Percentiles rank a stretch among this genome's conserved stretches.
phyloP scores from a whole-genome alignment of 1,140 invertebrate genomes.

The Periplaneta americana region DNA sequence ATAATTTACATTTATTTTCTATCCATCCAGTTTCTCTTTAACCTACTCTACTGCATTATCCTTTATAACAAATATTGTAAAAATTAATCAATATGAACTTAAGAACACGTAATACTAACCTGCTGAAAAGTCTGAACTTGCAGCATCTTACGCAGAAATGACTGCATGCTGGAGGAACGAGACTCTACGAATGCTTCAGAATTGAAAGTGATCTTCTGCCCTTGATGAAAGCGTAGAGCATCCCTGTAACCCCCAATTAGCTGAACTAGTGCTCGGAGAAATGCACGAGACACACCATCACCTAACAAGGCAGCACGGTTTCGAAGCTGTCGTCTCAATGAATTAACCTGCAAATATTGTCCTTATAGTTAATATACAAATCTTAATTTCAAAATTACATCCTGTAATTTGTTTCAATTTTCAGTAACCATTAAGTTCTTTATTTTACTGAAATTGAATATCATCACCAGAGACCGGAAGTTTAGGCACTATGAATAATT shows the following conservation, averaged over 20 bases:
- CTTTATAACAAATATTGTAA: neutral
- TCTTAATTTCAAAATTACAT: too few relatives aligned
- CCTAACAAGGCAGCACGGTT: conserved; percentile 67
- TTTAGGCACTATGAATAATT: too few relatives aligned
- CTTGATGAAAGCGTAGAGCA: conserved; percentile 75
- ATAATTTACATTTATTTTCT: conserved; percentile 4
- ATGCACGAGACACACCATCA: conserved; percentile 85
- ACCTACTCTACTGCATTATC: too few relatives aligned
- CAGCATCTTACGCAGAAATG: conserved; percentile 85
- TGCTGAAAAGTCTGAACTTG: conserved; percentile 93
- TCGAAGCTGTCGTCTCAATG: conserved; percentile 63
- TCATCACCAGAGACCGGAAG: too few relatives aligned
- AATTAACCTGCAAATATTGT: conserved; percentile 56
- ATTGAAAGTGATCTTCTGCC: conserved; percentile 80
- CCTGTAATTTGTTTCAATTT: too few relatives aligned
- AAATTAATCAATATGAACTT: neutral
- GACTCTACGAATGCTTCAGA: conserved; percentile 80
- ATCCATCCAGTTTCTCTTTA: neutral
- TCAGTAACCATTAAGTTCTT: too few relatives aligned
- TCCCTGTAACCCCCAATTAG: conserved; percentile 92
- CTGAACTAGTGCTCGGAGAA: conserved; percentile 82
- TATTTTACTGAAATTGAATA: too few relatives aligned
- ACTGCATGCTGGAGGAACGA: conserved; percentile 72
- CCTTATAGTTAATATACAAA: too few relatives aligned
- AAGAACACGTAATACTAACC: conserved; percentile 53